phyloP scores from a whole-genome alignment of 1,140 invertebrate genomes.

The Sitobion miscanthi region DNA sequence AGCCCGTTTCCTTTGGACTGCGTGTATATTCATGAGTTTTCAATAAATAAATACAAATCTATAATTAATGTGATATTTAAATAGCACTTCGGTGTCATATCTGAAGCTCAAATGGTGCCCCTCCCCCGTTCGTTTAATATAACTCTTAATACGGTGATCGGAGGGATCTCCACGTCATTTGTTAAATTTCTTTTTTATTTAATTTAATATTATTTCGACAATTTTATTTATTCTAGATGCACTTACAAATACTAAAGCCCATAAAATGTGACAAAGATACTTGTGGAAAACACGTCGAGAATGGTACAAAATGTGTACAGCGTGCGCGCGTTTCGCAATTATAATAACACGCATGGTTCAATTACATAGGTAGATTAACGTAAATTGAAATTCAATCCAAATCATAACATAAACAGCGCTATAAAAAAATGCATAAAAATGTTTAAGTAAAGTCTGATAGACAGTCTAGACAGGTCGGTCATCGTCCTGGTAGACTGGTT shows the following conservation, averaged over 20 bases:
- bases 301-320: not conserved
- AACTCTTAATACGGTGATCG: not conserved
- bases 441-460: not conserved
- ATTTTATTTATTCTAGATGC: not conserved
- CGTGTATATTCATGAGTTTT: not conserved
- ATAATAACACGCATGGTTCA: not conserved
- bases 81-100: not conserved
- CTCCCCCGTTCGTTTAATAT: not conserved
- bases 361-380: not conserved
- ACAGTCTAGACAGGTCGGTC: not conserved
- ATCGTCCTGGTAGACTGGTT: not conserved
- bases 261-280: not conserved
- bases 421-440: not conserved
- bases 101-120: not conserved
- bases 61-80: not conserved
- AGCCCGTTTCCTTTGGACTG: constrained; percentile 19
- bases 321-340: not conserved
- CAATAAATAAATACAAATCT: not conserved
- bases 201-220: not conserved
- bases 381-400: not conserved
- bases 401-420: not conserved
- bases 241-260: not conserved
- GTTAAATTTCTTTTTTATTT: not conserved
- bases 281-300: not conserved
- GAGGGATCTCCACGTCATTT: not conserved